These are phyloP conservation scores for Andricus curvator DNA, from an alignment of 2,888 invertebrate genomes.

Conservation along the genomic window DNA sequence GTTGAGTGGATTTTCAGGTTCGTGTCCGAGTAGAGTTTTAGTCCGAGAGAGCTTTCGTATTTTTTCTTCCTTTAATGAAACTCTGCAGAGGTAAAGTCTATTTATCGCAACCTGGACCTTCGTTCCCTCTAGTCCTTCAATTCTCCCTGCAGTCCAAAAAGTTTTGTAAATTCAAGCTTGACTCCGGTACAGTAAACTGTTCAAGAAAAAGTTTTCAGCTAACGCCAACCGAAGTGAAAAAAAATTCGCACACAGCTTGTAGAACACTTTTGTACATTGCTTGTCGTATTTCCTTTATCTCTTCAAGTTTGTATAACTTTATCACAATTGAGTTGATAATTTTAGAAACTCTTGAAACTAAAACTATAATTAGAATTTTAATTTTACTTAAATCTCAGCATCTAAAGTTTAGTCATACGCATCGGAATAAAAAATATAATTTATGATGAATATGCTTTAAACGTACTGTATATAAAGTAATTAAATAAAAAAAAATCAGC, in stretches of 20 bases:
- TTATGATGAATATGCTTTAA: too few species aligned
- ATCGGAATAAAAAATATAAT: too few species aligned
- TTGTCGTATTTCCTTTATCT: neutral
- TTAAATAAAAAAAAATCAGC: too few species aligned
- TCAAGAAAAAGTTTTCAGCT: slow-evolving; percentile 13
- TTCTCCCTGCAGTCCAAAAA: slow-evolving; percentile 13
- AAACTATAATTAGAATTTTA: too few species aligned
- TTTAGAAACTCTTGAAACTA: neutral
- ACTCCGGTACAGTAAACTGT: slow-evolving; percentile 23
- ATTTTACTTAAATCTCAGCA: too few species aligned
- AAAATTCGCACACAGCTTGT: slow-evolving; percentile 1
- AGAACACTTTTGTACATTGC: neutral
- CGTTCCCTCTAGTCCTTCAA: slow-evolving; percentile 25
- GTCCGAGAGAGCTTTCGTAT: neutral
- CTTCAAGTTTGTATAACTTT: neutral
- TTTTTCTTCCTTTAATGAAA: neutral
- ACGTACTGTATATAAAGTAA: too few species aligned
- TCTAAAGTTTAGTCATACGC: too few species aligned
- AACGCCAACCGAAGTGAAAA: slow-evolving; percentile 12
- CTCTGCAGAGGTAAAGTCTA: slow-evolving; percentile 17
- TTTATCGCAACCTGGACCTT: slow-evolving; percentile 32
- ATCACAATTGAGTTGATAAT: neutral
- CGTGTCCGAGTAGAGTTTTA: slow-evolving; percentile 31
- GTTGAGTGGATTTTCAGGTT: slow-evolving; percentile 31
- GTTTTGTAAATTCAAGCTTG: slow-evolving; percentile 30